Evolutionary conservation across 2,888 invertebrate genomes (phyloP).

Genomic region (Chrysolina oricalcia): DNA sequence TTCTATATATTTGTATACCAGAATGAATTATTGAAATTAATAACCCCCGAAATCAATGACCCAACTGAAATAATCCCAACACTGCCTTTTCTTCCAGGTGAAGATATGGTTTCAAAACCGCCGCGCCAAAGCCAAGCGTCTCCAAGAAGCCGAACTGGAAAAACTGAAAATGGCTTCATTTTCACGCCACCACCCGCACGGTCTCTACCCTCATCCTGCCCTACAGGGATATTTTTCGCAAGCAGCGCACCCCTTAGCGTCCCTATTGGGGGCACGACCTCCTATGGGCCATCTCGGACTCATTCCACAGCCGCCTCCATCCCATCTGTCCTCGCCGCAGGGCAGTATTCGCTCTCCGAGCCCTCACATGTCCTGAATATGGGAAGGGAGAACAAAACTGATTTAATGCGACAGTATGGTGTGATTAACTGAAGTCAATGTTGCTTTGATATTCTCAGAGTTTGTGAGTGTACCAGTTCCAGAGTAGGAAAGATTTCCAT

Average conservation of each 20-base stretch:
- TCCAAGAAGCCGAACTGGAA: conserved; percentile 98
- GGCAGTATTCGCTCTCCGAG: conserved; percentile 67
- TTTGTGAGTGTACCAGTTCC: background rate
- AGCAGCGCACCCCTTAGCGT: conserved; percentile 76
- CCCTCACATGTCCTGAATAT: conserved; percentile 68
- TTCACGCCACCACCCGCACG: conserved; percentile 76
- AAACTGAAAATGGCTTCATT: conserved; percentile 90
- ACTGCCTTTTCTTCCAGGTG: conserved; percentile 74
- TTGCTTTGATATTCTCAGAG: background rate
- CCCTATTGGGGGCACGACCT: conserved; percentile 71
- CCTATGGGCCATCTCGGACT: conserved; percentile 70
- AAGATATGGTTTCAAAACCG: conserved; percentile 97
- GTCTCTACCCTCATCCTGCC: conserved; percentile 76
- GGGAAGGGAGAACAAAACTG: conserved; percentile 28
- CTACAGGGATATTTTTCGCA: conserved; percentile 79
- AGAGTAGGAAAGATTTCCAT: background rate
- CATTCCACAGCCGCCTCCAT: conserved; percentile 72
- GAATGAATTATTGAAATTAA: too few relatives aligned
- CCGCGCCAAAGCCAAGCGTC: conserved; percentile 96
- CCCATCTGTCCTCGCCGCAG: conserved; percentile 72
- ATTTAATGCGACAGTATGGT: conserved; percentile 8
- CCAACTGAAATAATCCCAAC: background rate
- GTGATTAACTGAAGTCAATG: background rate
- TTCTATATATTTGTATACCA: too few relatives aligned
- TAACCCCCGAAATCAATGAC: too few relatives aligned